Base-by-base conservation (phyloP, 2,888 invertebrate species). In the Beris chalybata region DNA sequence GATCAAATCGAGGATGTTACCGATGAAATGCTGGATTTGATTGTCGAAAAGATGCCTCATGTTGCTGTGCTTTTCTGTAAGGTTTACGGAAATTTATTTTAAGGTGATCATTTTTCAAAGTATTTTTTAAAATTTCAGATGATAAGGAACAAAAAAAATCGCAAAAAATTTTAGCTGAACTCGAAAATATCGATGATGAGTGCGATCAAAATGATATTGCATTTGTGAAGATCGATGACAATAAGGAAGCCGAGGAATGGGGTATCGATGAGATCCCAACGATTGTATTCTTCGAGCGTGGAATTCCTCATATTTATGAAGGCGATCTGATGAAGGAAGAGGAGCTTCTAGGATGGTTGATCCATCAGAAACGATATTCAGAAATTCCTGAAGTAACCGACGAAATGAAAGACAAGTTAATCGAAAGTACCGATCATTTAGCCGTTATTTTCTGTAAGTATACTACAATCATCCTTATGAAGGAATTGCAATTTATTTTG, bases 1-100 rank as follows among this genome's bases (percentile, higher is more conserved):
- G 95, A 95, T 79, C 93, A 95, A 83, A 95, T 95, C 73, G 95
- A 95, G 82, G 95, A 95, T 76, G 90, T 95, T 66, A 95, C 94
- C 15, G 93, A 95, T 79, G 94, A 95, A 84, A 94, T 95, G 93
- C 83, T 95, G 71, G 94, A 94, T 77, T 85, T 93, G 76, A 89
- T 95, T 72, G 90, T 95, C 73, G 89, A 89, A 69, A 92, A 92
- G 83, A 91, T 92, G 88, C 89, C 89, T 6, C 89, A 91, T 78
- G 92, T 95, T 71, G 95, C 94, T 57, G 95, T 93, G 64, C 83
- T 95, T 73, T 95, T 95, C 83, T 95, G 95, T 94, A 85, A 90
- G 91, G 5, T 22, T 57, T 52, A 30, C 59, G 31, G 22, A 22
- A 22, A 52, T 45, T 30, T 58, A 68, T 54, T 64, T 38, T 9